A percentile compares a stretch with the other conserved stretches of the same genome.
phyloP scores from a whole-genome alignment of 2,888 invertebrate genomes.

The Callinectes sapidus region DNA sequence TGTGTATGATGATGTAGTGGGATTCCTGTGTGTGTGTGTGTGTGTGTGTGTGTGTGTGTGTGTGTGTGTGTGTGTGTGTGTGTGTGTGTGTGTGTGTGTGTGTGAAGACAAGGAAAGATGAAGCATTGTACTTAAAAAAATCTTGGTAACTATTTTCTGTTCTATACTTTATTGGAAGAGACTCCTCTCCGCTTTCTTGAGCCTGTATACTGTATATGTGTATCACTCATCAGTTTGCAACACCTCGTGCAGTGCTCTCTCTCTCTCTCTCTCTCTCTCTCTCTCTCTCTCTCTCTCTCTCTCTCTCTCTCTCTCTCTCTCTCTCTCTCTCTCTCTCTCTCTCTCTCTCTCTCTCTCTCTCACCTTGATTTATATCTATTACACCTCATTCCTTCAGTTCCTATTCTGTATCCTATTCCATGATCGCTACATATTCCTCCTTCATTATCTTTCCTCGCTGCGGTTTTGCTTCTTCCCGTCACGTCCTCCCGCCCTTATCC shows the following conservation, averaged over 20 bases:
- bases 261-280: too few relatives aligned
- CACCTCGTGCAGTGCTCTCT: too few relatives aligned
- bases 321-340: conserved; percentile 26
- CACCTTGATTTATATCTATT: not conserved
- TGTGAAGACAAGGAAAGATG: not conserved
- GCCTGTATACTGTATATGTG: not conserved
- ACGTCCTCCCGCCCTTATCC: not conserved
- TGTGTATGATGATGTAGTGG: not conserved
- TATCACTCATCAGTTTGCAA: not conserved
- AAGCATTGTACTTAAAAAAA: not conserved
- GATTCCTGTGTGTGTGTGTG: not conserved
- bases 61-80: too few relatives aligned
- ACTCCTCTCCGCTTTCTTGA: not conserved
- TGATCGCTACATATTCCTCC: not conserved
- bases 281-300: too few relatives aligned
- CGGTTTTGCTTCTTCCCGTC: not conserved
- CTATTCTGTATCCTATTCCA: not conserved
- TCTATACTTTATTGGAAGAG: not conserved
- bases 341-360: not conserved
- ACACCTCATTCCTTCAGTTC: not conserved
- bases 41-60: not conserved
- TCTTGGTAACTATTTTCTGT: not conserved
- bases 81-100: too few relatives aligned
- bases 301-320: conserved; percentile 34
- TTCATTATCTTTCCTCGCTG: not conserved